These are phyloP conservation scores for Craniophora ligustri DNA, from an alignment of 2,888 invertebrate genomes.

Conservation along the genomic window DNA sequence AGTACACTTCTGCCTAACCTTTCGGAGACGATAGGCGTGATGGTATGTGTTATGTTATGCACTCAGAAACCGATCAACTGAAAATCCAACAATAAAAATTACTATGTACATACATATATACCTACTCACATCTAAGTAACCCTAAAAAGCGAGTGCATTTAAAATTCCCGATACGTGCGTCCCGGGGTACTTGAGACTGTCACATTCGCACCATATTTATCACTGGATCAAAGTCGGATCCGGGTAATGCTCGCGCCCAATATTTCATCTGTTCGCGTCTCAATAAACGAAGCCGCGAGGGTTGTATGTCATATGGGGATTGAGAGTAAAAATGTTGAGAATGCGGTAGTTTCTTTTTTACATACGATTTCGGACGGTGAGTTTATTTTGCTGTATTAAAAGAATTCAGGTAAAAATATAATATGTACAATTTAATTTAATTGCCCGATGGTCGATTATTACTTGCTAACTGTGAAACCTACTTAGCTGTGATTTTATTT, in stretches of 20 bases:
- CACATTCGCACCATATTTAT: constrained; percentile 77
- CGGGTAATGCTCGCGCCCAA: constrained; percentile 61
- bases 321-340: constrained; percentile 33
- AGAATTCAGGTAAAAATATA: too few relatives aligned
- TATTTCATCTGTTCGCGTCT: constrained; percentile 79
- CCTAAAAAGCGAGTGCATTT: constrained; percentile 49
- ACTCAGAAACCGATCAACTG: neutral
- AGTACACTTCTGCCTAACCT: too few relatives aligned
- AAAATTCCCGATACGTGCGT: constrained; percentile 63
- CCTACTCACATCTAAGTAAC: constrained; percentile 25
- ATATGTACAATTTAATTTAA: too few relatives aligned
- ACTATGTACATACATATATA: too few relatives aligned
- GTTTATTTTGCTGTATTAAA: neutral
- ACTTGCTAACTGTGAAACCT: too few relatives aligned
- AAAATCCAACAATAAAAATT: constrained; percentile 5
- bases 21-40: too few relatives aligned
- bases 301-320: constrained; percentile 66
- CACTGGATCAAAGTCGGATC: constrained; percentile 74
- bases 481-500: too few relatives aligned
- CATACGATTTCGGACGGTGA: neutral
- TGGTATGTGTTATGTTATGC: too few relatives aligned
- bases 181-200: constrained; percentile 56
- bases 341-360: constrained; percentile 44
- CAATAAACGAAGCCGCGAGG: constrained; percentile 68
- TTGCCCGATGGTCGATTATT: too few relatives aligned